These are phyloP conservation scores for Drosophila willistoni DNA, from an alignment of 1,140 invertebrate genomes.

Conservation along the genomic window DNA sequence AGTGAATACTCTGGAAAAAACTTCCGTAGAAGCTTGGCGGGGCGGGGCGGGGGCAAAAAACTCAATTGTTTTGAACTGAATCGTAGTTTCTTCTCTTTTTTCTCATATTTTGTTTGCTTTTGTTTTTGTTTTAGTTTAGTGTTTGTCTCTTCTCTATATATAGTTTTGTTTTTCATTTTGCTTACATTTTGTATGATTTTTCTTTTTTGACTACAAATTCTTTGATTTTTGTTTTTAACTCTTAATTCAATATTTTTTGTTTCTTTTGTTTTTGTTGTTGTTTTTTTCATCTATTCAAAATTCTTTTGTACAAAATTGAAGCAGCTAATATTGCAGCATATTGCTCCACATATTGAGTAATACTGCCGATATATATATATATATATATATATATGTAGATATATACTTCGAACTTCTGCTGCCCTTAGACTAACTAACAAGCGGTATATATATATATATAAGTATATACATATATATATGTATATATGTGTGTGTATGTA, in stretches of 20 bases:
- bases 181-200: constrained; percentile 34
- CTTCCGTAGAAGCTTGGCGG: neutral
- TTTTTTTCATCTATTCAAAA: constrained; percentile 30
- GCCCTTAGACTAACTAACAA: constrained; percentile 27
- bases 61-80: neutral
- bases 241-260: constrained; percentile 11
- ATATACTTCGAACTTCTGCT: constrained; percentile 5
- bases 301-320: constrained; percentile 25
- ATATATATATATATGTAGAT: neutral
- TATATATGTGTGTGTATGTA: neutral
- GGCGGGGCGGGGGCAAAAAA: neutral
- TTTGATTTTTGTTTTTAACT: constrained; percentile 69
- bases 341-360: constrained; percentile 42
- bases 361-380: constrained; percentile 31
- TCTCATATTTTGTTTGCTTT: neutral
- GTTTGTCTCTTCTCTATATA: constrained; percentile 11
- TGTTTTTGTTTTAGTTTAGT: too few species aligned
- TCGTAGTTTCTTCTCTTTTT: neutral
- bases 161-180: constrained; percentile 8
- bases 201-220: constrained; percentile 72
- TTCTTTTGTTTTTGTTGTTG: constrained; percentile 13
- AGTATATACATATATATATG: constrained; percentile 23
- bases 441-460: constrained; percentile 21
- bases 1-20: constrained; percentile 2
- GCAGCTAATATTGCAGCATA: constrained; percentile 2